A percentile compares a stretch with the other conserved stretches of the same genome.
These are phyloP conservation scores for Euglossa dilemma DNA, from an alignment of 1,140 invertebrate genomes.

Conservation along the genomic window DNA sequence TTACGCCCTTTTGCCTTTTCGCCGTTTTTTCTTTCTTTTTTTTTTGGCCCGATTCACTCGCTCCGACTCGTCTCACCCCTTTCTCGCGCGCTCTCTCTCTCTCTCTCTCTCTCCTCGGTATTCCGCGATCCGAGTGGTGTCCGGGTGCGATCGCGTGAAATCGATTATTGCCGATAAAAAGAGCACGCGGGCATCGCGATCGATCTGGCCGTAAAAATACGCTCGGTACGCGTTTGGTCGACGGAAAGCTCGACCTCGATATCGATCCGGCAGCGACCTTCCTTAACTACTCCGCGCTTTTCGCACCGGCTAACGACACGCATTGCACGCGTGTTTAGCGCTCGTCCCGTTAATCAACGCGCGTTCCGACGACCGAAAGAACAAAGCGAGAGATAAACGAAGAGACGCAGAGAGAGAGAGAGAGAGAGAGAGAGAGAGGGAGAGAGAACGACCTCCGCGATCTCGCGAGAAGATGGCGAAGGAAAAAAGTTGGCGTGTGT, in stretches of 20 bases:
- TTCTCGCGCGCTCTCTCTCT: too few species aligned
- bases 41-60: slow-evolving; percentile 15
- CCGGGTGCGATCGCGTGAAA: neutral
- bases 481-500: too few species aligned
- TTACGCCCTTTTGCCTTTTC: slow-evolving; percentile 12
- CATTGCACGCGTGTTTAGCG: slow-evolving; percentile 45
- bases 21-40: too few species aligned
- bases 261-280: slow-evolving; percentile 47
- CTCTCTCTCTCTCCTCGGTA: too few species aligned
- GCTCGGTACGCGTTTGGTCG: slow-evolving; percentile 19
- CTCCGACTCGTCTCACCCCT: slow-evolving; percentile 10
- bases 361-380: neutral
- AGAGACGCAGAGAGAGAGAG: neutral
- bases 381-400: neutral
- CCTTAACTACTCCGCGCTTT: slow-evolving; percentile 35
- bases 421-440: neutral
- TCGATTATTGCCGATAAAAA: slow-evolving; percentile 6
- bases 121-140: neutral
- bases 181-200: neutral
- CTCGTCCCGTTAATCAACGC: slow-evolving; percentile 28
- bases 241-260: slow-evolving; percentile 52
- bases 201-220: slow-evolving; percentile 11
- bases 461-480: too few species aligned
- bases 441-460: neutral
- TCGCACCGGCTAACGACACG: slow-evolving; percentile 25